These are phyloP conservation scores for Catostomus latipinnis DNA, from an alignment of 2,797 vertebrate genomes.

Conservation along the genomic window DNA sequence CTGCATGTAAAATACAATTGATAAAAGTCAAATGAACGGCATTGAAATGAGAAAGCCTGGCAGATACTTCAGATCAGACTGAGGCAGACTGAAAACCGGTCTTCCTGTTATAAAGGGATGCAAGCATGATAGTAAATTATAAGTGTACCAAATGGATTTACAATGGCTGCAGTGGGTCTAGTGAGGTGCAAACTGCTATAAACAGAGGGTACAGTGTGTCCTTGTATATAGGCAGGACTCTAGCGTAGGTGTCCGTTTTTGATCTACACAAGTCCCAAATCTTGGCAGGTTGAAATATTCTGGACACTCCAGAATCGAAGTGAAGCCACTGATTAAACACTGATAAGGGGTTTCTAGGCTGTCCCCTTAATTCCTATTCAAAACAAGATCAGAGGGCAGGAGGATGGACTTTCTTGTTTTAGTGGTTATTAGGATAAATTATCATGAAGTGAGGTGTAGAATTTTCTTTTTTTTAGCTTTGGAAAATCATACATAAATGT, in stretches of 20 bases:
- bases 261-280: not conserved
- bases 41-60: conserved; percentile 24
- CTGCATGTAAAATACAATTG: no score
- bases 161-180: conserved; percentile 1
- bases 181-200: conserved; percentile 14
- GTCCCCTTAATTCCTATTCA: conserved; percentile 70
- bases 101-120: not conserved
- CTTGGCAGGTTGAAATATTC: conserved; percentile 32
- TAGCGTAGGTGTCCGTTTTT: conserved; percentile 21
- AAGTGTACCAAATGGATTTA: conserved; percentile 28
- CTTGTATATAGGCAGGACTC: conserved; percentile 16
- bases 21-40: not conserved
- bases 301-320: conserved; percentile 38
- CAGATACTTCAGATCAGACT: conserved; percentile 15
- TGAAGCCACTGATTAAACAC: conserved; percentile 33
- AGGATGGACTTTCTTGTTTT: conserved; percentile 66
- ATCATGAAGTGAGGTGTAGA: conserved; percentile 48
- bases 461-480: not conserved
- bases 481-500: no score
- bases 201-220: conserved; percentile 17
- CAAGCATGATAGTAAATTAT: conserved; percentile 19
- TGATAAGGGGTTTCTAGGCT: conserved; percentile 48
- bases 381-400: conserved; percentile 71
- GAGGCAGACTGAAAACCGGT: conserved; percentile 6
- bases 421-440: conserved; percentile 61